phyloP scores from a whole-genome alignment of 2,113 vertebrate species.

The Oryzias javanicus region DNA sequence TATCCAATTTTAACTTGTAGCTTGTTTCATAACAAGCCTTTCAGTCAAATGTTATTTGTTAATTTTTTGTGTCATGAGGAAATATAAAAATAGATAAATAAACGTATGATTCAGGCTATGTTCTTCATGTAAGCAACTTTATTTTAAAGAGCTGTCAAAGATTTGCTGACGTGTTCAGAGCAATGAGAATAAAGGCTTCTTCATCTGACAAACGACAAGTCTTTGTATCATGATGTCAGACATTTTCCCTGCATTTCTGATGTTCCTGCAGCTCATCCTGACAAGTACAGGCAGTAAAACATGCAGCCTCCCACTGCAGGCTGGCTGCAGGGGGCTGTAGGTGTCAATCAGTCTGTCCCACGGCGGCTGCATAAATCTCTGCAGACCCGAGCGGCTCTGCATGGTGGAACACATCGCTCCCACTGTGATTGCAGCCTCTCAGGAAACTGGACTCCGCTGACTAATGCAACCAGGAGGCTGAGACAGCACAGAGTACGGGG shows the following conservation, averaged over 20 bases:
- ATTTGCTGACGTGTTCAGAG: too few relatives aligned
- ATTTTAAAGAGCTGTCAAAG: too few relatives aligned
- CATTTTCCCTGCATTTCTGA: not conserved
- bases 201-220: too few relatives aligned
- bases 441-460: constrained; percentile 31
- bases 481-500: not conserved
- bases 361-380: constrained; percentile 29
- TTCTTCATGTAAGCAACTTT: too few relatives aligned
- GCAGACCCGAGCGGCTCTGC: not conserved
- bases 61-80: too few relatives aligned
- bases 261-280: constrained; percentile 9
- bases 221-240: too few relatives aligned
- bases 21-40: too few relatives aligned
- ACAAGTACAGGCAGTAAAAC: constrained; percentile 20
- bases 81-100: too few relatives aligned
- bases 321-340: constrained; percentile 19
- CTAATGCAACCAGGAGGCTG: constrained; percentile 32
- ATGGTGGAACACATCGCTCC: constrained; percentile 24
- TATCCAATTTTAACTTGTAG: too few relatives aligned
- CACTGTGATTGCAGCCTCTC: constrained; percentile 23
- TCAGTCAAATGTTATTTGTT: too few relatives aligned
- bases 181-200: too few relatives aligned
- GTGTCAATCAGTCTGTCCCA: constrained; percentile 30
- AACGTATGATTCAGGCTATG: too few relatives aligned
- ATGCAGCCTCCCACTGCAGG: constrained; percentile 21